phyloP scores from a whole-genome alignment of 1,140 invertebrate species.

The Lucilia sericata region DNA sequence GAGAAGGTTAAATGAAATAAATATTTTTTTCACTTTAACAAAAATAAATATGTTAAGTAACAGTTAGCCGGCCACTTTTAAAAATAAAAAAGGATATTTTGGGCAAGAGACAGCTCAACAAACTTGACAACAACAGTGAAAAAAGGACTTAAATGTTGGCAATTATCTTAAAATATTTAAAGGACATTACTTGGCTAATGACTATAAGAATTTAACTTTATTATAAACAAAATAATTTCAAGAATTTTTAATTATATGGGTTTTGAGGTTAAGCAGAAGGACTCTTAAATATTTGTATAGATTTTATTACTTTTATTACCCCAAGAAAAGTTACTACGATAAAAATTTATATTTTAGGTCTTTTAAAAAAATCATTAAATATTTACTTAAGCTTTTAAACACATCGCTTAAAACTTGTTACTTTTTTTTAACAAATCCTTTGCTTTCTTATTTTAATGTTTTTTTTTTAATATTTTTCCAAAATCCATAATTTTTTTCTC shows the following conservation, averaged over 20 bases:
- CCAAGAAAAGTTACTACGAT: no score
- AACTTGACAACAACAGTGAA: constrained; percentile 7
- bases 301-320: no score
- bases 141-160: constrained; percentile 33
- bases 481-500: no score
- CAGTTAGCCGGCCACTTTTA: not conserved
- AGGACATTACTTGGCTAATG: constrained; percentile 29
- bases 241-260: no score
- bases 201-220: constrained; percentile 28
- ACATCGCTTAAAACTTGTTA: no score
- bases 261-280: constrained; percentile 18
- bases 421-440: no score
- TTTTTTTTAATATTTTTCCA: no score
- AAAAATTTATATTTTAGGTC: no score
- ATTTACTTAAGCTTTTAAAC: no score
- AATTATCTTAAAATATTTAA: constrained; percentile 28
- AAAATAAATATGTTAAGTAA: not conserved
- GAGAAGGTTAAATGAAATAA: not conserved
- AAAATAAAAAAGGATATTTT: not conserved
- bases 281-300: no score
- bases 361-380: no score
- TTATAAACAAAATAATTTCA: constrained; percentile 18
- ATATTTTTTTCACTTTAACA: not conserved
- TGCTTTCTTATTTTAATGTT: no score
- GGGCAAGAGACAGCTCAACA: not conserved